Conservation (phyloP, 2,113 vertebrate species). For the Mixornis gularis region DNA sequence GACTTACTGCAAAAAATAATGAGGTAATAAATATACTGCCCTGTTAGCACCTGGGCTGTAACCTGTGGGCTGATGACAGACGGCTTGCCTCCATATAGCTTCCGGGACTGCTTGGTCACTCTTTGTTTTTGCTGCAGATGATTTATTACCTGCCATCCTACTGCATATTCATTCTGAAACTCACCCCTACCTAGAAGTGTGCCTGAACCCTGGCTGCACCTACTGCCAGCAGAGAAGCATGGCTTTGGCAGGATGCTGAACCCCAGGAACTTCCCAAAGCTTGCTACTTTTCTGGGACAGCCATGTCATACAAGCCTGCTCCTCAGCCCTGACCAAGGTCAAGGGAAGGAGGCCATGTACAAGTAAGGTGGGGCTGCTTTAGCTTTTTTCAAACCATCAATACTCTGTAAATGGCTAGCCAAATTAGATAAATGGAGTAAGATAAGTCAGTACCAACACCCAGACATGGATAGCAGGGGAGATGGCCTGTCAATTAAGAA, state of each 20-base stretch:
- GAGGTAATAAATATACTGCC: constrained; percentile 38
- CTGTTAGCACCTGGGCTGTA: constrained; percentile 48
- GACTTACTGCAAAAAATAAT: constrained; percentile 45
- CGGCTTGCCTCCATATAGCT: constrained; percentile 1
- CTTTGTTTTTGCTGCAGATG: constrained; percentile 6
- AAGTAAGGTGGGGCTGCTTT: not conserved
- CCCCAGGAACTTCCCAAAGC: not conserved
- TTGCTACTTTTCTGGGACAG: not conserved
- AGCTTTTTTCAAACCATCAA: not conserved
- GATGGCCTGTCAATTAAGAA: not conserved
- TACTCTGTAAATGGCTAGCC: not conserved
- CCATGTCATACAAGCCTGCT: not conserved
- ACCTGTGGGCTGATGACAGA: not conserved
- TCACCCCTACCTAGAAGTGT: not conserved
- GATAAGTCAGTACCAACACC: not conserved
- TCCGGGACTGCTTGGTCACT: not conserved
- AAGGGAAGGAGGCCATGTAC: not conserved
- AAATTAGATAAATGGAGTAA: not conserved
- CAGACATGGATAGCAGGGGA: not conserved
- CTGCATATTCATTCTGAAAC: constrained; percentile 6
- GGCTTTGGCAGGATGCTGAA: not conserved
- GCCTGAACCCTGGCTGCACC: not conserved
- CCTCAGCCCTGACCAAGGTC: not conserved
- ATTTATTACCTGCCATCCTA: constrained; percentile 48
- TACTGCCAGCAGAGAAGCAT: not conserved